A percentile compares a stretch with the other conserved stretches of the same genome.
phyloP scores from a whole-genome alignment of 2,888 invertebrate species.

The Drosophila quinaria region DNA sequence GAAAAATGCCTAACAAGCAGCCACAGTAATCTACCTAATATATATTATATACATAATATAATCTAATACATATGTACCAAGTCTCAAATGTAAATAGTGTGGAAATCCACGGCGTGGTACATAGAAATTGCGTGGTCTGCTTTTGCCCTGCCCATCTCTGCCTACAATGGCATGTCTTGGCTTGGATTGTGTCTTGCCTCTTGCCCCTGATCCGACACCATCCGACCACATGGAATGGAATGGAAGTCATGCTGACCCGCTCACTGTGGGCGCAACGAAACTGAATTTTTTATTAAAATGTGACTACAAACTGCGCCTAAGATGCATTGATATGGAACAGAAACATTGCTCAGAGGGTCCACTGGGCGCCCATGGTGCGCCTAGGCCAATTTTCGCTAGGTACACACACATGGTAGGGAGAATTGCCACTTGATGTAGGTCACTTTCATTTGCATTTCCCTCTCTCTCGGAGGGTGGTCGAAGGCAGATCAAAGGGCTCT shows the following conservation, averaged over 20 bases:
- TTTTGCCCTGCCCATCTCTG: conserved; percentile 7
- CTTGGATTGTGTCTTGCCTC: neutral
- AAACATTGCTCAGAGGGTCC: conserved; percentile 28
- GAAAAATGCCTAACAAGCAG: conserved; percentile 78
- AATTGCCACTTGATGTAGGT: conserved; percentile 76
- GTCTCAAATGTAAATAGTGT: conserved; percentile 31
- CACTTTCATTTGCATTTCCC: conserved; percentile 70
- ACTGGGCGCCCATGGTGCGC: conserved; percentile 42
- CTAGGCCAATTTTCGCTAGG: conserved; percentile 42
- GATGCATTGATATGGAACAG: conserved; percentile 51
- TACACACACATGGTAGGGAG: conserved; percentile 31
- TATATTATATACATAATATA: conserved; percentile 19
- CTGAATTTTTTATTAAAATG: conserved; percentile 60
- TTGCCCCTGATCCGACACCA: conserved; percentile 18
- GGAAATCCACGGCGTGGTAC: conserved; percentile 40
- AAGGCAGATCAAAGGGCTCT: conserved; percentile 64
- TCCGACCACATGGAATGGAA: conserved; percentile 23
- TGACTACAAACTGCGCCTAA: conserved; percentile 37
- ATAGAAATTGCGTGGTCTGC: conserved; percentile 59
- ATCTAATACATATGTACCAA: conserved; percentile 16
- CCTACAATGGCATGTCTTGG: neutral
- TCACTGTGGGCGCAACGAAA: conserved; percentile 55
- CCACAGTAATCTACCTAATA: conserved; percentile 50
- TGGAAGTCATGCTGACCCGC: conserved; percentile 73
- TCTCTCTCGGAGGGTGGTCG: conserved; percentile 66